Conservation (phyloP, 2,113 vertebrate species). For the Piprites chloris region DNA sequence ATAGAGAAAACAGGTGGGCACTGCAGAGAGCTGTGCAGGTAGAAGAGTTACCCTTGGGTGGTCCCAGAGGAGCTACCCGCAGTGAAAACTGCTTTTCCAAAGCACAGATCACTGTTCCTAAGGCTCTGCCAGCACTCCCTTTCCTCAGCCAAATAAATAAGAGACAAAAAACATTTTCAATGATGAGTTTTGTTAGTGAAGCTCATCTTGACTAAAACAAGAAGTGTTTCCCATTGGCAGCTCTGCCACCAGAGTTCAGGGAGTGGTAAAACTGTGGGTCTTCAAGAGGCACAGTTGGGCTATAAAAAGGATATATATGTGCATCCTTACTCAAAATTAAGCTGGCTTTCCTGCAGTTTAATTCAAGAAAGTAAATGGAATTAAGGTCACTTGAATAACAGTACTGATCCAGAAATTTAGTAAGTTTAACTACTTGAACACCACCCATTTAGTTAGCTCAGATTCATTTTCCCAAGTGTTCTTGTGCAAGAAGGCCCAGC, state of each 20-base stretch:
- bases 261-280: not conserved
- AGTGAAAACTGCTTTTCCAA: not conserved
- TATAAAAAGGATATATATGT: not conserved
- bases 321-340: not conserved
- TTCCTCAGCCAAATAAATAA: not conserved
- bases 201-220: not conserved
- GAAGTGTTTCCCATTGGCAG: not conserved
- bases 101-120: not conserved
- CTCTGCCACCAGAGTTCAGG: not conserved
- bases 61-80: not conserved
- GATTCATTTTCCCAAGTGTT: not conserved
- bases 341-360: not conserved
- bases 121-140: not conserved
- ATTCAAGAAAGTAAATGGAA: conserved; percentile 1
- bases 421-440: not conserved
- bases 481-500: not conserved
- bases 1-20: not conserved
- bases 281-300: not conserved
- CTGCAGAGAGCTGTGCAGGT: not conserved
- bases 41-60: not conserved
- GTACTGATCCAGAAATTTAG: not conserved
- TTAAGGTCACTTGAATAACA: not conserved
- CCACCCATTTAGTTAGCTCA: not conserved
- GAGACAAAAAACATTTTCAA: not conserved
- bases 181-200: not conserved